Conservation (phyloP, 2,888 invertebrate genomes). For the Celastrina argiolus region DNA sequence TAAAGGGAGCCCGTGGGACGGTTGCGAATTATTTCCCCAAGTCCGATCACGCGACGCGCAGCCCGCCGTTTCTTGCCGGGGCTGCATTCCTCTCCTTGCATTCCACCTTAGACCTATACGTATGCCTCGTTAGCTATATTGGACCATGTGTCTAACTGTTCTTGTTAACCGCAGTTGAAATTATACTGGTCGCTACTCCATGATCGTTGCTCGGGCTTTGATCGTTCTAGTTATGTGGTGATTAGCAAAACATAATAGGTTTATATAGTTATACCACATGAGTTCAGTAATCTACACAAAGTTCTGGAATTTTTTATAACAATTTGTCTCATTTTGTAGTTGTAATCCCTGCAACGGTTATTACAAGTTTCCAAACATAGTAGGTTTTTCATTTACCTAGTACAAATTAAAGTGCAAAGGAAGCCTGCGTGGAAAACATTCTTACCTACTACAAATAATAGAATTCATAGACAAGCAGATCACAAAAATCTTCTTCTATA, state of each 20-base stretch:
- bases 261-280: not conserved
- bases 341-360: not conserved
- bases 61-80: constrained; percentile 55
- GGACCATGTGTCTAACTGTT: constrained; percentile 7
- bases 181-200: not conserved
- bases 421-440: not conserved
- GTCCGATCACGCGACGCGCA: constrained; percentile 29
- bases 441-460: too few relatives aligned
- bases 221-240: not conserved
- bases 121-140: constrained; percentile 30
- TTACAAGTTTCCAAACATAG: too few relatives aligned
- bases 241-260: not conserved
- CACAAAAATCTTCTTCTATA: too few relatives aligned
- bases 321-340: not conserved
- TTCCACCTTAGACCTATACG: constrained; percentile 50
- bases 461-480: too few relatives aligned
- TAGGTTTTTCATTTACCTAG: too few relatives aligned
- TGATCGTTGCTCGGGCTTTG: not conserved
- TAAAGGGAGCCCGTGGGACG: not conserved
- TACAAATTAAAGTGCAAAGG: too few relatives aligned
- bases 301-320: not conserved
- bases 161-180: not conserved
- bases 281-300: not conserved
- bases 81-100: constrained; percentile 62
- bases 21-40: constrained; percentile 21